Percentiles rank a stretch among this genome's conserved stretches.
These are phyloP conservation scores for Lithosia quadra DNA, from an alignment of 2,888 invertebrate species.

Conservation along the genomic window DNA sequence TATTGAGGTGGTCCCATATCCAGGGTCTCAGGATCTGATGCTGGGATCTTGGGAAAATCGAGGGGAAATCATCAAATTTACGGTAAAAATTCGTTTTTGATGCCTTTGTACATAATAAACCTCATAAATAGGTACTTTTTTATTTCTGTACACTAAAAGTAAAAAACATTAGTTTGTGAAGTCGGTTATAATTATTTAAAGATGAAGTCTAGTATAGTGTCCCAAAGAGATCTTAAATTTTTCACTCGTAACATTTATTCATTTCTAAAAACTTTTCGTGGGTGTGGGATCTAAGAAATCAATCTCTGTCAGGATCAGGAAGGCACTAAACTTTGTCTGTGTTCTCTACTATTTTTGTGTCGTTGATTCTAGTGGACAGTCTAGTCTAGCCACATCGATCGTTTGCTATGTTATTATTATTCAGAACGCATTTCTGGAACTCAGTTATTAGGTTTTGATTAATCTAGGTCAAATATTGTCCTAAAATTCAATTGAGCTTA, in stretches of 20 bases:
- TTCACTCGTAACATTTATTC: background rate
- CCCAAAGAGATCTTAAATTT: no score
- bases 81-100: no score
- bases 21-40: no score
- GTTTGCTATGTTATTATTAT: background rate
- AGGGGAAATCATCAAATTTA: no score
- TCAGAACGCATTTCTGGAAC: background rate
- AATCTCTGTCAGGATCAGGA: background rate
- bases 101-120: no score
- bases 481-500: background rate
- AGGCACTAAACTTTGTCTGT: background rate
- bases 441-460: background rate
- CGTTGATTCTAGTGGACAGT: slow-evolving; percentile 7
- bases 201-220: no score
- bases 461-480: background rate
- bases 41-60: no score
- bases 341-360: background rate
- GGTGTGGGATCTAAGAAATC: background rate
- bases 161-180: no score
- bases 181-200: no score
- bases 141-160: no score
- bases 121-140: no score
- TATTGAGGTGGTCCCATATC: no score
- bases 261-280: background rate
- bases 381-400: slow-evolving; percentile 18